Base-by-base conservation (phyloP, 2,113 vertebrate species). In the Leptosomus discolor region DNA sequence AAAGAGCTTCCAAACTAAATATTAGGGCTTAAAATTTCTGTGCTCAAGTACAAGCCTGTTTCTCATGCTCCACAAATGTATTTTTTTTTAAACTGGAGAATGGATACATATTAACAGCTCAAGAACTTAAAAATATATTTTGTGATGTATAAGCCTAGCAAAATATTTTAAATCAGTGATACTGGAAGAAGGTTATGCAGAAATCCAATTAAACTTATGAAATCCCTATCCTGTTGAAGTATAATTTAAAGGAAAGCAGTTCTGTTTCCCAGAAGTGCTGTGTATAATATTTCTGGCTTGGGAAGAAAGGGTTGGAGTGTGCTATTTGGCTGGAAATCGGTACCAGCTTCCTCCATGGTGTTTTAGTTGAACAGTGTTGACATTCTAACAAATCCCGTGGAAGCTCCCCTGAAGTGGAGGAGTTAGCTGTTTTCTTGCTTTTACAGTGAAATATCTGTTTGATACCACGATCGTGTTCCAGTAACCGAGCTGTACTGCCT, bases 211-310 rank as follows among this genome's bases (percentile, higher is more conserved):
- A 98, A 98, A 98, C 94, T 97, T 98, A 97, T 92, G 98, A 98
- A 98, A 97, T 96, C 96, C 82, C 96, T 97, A 94, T 97, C 98
- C 97, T 97, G 97, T 98, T 98, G 98, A 98, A 98, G 98, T 97
- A 95, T 97, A 98, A 98, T 98, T 98, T 97, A 98, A 97, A 98
- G 98, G 98, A 98, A 98, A 97, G 98, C 97, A 97, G 95, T 98
- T 98, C 98, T 98, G 98, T 98, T 98, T 98, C 98, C 98, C 98
- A 98, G 97, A 98, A 98, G 97, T 97, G 97, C 98, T 96, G 95
- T 97, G 97, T 97, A 96, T 98, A 98, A 97, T 98, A 98, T 98
- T 98, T 98, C 98, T 98, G 98, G 98, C 98, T 97, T 90, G 63
- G 95, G 98, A 98, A 98, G 97, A 98, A 98, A 98, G 98, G 27